Evolutionary conservation across 2,888 invertebrate genomes (phyloP).

Genomic region (Drosophila histrio): DNA sequence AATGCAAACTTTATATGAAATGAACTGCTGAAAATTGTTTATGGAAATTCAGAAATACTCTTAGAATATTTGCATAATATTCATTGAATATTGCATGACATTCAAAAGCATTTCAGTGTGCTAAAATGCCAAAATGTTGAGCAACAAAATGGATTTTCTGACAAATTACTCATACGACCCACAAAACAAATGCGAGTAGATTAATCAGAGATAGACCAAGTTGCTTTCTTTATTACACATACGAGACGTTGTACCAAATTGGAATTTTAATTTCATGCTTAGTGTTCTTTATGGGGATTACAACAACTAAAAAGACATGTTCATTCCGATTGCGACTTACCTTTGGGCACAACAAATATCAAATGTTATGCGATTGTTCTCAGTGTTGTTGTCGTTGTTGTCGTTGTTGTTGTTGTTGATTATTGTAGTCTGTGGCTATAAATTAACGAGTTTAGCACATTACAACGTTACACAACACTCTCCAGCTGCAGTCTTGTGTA

Average conservation of each 20-base stretch:
- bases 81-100: neutral
- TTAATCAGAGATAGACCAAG: constrained; percentile 11
- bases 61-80: neutral
- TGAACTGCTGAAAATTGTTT: neutral
- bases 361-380: constrained; percentile 47
- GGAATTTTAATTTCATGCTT: neutral
- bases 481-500: constrained; percentile 39
- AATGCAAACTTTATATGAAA: neutral
- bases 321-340: constrained; percentile 40
- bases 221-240: constrained; percentile 8
- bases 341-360: constrained; percentile 59
- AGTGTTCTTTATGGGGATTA: constrained; percentile 4
- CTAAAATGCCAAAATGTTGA: constrained; percentile 20
- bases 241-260: neutral
- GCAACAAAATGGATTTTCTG: constrained; percentile 11
- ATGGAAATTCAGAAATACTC: neutral
- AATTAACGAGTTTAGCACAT: constrained; percentile 75
- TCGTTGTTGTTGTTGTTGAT: constrained; percentile 44
- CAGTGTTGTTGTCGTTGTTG: constrained; percentile 30
- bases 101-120: neutral
- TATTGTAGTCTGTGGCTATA: constrained; percentile 64
- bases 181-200: constrained; percentile 6
- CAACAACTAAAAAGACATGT: constrained; percentile 1
- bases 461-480: constrained; percentile 54
- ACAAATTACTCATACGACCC: constrained; percentile 11